A percentile compares a stretch with the other conserved stretches of the same genome.
phyloP scores from a whole-genome alignment of 2,797 vertebrate genomes.

The Chelonia mydas region DNA sequence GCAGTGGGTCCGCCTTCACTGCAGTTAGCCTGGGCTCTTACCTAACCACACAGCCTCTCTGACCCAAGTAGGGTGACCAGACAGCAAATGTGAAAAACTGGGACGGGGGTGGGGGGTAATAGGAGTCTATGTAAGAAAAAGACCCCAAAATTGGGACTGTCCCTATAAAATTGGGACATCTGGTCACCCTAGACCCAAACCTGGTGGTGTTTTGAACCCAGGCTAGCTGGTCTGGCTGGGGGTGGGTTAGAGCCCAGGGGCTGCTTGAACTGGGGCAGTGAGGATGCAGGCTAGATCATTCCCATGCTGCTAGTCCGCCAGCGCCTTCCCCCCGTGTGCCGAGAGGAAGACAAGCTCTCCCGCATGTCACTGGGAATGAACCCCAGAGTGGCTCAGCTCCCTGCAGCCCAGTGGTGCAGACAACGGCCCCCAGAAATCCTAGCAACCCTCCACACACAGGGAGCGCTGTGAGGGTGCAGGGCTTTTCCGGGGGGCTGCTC shows the following conservation, averaged over 20 bases:
- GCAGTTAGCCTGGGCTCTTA: no score
- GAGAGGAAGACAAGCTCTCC: neutral
- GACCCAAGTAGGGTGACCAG: no score
- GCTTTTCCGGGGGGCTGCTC: neutral
- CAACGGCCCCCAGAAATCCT: neutral
- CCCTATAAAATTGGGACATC: no score
- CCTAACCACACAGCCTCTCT: no score
- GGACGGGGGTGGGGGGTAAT: no score
- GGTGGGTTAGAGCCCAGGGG: neutral
- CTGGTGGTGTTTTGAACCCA: no score
- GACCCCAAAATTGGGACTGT: no score
- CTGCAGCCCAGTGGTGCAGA: neutral
- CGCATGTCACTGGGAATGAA: neutral
- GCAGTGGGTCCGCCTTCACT: no score
- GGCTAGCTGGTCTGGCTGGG: neutral
- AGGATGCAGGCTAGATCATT: neutral
- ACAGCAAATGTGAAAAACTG: no score
- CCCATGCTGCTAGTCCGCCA: neutral
- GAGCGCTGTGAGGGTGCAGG: neutral
- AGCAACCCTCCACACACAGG: neutral
- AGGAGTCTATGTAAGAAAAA: no score
- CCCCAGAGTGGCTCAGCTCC: no score
- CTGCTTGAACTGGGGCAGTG: neutral
- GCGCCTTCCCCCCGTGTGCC: neutral
- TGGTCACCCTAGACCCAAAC: no score